A percentile compares a stretch with the other conserved stretches of the same genome.
Evolutionary conservation across 2,113 vertebrate genomes (phyloP).

Genomic region (Phoxinus phoxinus): DNA sequence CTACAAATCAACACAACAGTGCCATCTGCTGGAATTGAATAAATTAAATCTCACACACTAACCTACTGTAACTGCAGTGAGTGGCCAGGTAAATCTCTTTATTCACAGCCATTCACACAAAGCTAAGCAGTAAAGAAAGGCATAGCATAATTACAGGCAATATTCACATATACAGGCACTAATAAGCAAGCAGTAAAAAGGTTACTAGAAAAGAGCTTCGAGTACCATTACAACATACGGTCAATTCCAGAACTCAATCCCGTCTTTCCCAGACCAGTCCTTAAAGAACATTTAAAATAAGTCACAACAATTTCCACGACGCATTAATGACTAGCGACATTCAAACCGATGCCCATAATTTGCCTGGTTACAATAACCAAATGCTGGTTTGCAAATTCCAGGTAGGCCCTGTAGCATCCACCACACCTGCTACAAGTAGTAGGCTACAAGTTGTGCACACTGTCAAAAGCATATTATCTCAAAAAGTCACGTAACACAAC

Average conservation of each 20-base stretch:
- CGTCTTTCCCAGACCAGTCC: background rate
- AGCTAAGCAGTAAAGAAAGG: background rate
- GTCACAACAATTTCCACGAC: background rate
- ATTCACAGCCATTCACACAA: background rate
- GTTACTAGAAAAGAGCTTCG: background rate
- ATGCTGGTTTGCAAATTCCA: background rate
- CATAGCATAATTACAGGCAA: no score
- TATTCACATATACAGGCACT: background rate
- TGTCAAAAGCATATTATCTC: background rate
- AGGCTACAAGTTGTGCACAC: no score
- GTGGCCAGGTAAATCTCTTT: background rate
- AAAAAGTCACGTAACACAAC: background rate
- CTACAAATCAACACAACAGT: constrained; percentile 1
- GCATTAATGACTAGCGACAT: background rate
- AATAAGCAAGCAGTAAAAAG: background rate
- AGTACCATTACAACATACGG: background rate
- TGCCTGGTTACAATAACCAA: background rate
- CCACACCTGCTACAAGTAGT: background rate
- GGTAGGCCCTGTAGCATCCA: background rate
- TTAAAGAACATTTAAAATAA: background rate
- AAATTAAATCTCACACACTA: background rate
- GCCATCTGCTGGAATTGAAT: background rate
- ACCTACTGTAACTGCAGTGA: background rate
- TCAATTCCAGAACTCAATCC: background rate
- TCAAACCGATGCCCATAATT: background rate